Base-by-base conservation (phyloP, 1,140 invertebrate genomes). In the Drosophila nannoptera region DNA sequence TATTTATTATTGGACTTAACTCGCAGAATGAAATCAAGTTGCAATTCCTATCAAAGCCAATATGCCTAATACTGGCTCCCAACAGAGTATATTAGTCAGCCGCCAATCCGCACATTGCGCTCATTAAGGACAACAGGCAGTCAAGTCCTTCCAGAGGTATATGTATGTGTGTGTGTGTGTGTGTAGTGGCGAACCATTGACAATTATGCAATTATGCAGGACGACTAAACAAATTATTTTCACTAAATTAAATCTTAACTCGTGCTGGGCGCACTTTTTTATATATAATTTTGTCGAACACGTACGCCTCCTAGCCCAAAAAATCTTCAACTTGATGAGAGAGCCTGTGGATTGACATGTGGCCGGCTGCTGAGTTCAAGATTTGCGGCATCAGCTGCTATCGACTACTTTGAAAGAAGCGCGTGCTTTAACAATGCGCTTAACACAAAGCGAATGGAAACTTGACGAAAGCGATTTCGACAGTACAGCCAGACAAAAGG, bases 171-270 rank as follows among this genome's bases (percentile, higher is more conserved):
- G 11, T 42, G 40, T 14, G 40, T 43, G 40, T 43, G 40, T 43
- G 40, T 43, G 40, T 50, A 63, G 59, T 69, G 73, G 55, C 45
- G 54, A 69, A 60, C 71, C 62, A 77, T 81, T 81, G 74, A 84
- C 77, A 84, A 84, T 86, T 86, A 84, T 87, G 75, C 63, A 83
- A 75, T 78, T 78, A 73, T 78, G 83, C 83, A 78, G 78, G 72
- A 87, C 72, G 73, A 77, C 77, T 87, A 78, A 87, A 83, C 86
- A 86, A 78, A 87, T 87, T 87, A 87, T 81, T 84, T 87, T 78
- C 73, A 82, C 75, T 87, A 88, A 87, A 87, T 87, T 87, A 82
- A 82, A 78, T 88, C 80, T 88, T 86, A 86, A 82, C 86, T 87
- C 86, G 86, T 88, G 86, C 86, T 87, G 86, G 73, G 86, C 86